A percentile compares a stretch with the other conserved stretches of the same genome.
phyloP scores from a whole-genome alignment of 2,888 invertebrate species.

The Drosophila meridionalis region DNA sequence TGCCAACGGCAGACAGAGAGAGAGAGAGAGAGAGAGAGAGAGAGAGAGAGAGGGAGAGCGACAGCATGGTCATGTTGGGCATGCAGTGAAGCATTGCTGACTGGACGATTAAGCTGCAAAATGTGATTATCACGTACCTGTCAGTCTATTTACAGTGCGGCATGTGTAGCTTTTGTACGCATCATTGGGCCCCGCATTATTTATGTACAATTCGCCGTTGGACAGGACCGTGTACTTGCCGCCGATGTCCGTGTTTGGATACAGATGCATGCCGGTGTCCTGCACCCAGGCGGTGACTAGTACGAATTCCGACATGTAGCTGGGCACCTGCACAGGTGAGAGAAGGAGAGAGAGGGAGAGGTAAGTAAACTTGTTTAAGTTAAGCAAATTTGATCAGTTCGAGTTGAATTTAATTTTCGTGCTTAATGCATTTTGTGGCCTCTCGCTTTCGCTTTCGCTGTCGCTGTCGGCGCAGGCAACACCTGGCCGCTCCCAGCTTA shows the following conservation, averaged over 20 bases:
- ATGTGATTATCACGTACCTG: conserved; percentile 85
- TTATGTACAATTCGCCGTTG: conserved; percentile 94
- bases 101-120: conserved; percentile 76
- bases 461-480: neutral
- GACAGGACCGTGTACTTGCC: conserved; percentile 92
- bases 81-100: conserved; percentile 70
- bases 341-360: neutral
- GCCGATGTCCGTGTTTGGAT: conserved; percentile 90
- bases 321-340: conserved; percentile 87
- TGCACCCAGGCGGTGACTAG: conserved; percentile 96
- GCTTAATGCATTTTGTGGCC: conserved; percentile 60
- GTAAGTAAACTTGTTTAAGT: conserved; percentile 13
- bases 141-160: conserved; percentile 92
- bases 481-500: neutral
- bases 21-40: neutral
- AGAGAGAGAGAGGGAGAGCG: neutral
- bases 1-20: conserved; percentile 16
- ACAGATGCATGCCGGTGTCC: conserved; percentile 92
- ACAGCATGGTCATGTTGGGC: neutral
- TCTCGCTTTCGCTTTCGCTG: neutral
- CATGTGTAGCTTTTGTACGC: conserved; percentile 93
- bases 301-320: conserved; percentile 94
- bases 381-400: conserved; percentile 57
- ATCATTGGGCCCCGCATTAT: conserved; percentile 91
- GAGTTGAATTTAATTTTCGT: conserved; percentile 59